Percentiles rank a stretch among this genome's conserved stretches.
Evolutionary conservation across 2,888 invertebrate genomes (phyloP).

Genomic region (Leucophora obtusa): DNA sequence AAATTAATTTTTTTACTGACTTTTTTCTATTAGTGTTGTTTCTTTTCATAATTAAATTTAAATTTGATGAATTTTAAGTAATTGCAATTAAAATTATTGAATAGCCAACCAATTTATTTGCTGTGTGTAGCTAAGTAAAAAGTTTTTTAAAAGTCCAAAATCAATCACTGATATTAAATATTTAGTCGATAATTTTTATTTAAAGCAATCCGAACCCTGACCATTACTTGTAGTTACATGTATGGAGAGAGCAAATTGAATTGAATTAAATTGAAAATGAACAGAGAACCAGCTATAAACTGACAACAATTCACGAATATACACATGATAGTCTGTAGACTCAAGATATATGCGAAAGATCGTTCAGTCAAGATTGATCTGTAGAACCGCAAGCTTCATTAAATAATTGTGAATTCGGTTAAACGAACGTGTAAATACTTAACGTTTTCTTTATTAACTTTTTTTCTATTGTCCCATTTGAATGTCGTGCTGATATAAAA

Average conservation of each 20-base stretch:
- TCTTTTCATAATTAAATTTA: no score
- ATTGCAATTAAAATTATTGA: no score
- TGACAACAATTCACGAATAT: slow-evolving; percentile 39
- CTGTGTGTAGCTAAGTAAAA: no score
- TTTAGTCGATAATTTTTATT: not conserved
- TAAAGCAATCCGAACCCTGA: slow-evolving; percentile 39
- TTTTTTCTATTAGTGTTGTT: no score
- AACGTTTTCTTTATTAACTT: not conserved
- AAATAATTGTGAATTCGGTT: not conserved
- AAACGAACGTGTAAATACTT: slow-evolving; percentile 12
- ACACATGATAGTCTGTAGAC: slow-evolving; percentile 29
- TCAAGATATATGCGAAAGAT: slow-evolving; percentile 31
- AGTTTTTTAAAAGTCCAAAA: no score
- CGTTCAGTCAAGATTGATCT: slow-evolving; percentile 53
- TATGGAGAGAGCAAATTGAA: slow-evolving; percentile 31
- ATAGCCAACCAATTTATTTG: no score
- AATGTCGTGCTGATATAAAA: slow-evolving; percentile 9
- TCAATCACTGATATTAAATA: no score
- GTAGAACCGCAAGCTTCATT: slow-evolving; percentile 35
- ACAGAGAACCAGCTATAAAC: slow-evolving; percentile 14
- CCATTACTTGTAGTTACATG: slow-evolving; percentile 8
- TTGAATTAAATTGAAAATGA: slow-evolving; percentile 18
- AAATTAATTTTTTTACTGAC: no score
- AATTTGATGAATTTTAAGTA: no score
- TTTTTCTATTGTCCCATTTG: slow-evolving; percentile 18